These are phyloP conservation scores for Harpalus rubripes DNA, from an alignment of 2,888 invertebrate species.

Conservation along the genomic window DNA sequence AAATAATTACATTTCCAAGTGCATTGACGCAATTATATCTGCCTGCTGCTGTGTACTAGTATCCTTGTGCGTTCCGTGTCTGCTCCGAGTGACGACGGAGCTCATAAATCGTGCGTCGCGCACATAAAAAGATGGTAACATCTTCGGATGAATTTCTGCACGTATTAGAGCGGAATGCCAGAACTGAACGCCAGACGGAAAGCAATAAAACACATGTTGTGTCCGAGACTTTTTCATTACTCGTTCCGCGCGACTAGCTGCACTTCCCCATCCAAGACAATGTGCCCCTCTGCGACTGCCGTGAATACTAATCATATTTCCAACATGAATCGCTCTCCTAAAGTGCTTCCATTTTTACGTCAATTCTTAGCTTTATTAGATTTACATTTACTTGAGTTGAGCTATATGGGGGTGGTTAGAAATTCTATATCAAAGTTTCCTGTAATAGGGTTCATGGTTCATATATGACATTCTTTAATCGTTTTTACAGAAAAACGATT, in stretches of 20 bases:
- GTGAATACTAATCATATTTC: constrained; percentile 51
- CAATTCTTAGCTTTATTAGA: not conserved
- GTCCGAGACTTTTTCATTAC: constrained; percentile 65
- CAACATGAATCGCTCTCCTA: not conserved
- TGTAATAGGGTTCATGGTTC: too few species aligned
- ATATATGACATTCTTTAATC: too few species aligned
- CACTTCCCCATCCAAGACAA: constrained; percentile 12
- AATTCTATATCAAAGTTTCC: not conserved
- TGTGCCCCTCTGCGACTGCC: constrained; percentile 1
- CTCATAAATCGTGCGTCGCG: constrained; percentile 58
- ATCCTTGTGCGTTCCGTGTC: not conserved
- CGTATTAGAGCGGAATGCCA: constrained; percentile 58
- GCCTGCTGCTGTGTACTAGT: not conserved
- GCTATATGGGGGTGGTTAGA: not conserved
- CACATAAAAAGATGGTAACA: constrained; percentile 61
- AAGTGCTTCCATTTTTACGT: not conserved
- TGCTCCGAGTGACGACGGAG: constrained; percentile 11
- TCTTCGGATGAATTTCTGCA: constrained; percentile 62
- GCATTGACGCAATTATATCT: constrained; percentile 18
- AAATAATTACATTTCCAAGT: constrained; percentile 34
- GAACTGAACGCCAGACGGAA: constrained; percentile 47
- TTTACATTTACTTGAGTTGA: not conserved
- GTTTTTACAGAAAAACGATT: too few species aligned
- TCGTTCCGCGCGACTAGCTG: constrained; percentile 51
- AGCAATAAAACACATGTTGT: constrained; percentile 63